Conservation (phyloP, 2,888 invertebrate genomes). For the Hirtodrosophila cameraria region DNA sequence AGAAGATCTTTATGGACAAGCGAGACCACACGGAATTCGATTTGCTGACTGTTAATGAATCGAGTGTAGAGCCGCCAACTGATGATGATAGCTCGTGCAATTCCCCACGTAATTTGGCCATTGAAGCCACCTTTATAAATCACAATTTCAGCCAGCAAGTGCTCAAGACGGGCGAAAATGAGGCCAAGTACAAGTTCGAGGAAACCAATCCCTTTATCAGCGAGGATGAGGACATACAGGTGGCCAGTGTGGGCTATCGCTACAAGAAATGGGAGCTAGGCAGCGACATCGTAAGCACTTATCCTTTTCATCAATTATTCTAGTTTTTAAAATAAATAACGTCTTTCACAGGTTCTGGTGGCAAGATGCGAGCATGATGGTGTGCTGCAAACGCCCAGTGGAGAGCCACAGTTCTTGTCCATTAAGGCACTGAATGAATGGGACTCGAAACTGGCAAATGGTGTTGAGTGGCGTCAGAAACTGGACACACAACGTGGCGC, state of each 20-base stretch:
- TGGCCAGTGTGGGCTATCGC: constrained; percentile 98
- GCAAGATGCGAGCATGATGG: constrained; percentile 99
- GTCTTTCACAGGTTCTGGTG: constrained; percentile 88
- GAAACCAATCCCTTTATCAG: constrained; percentile 96
- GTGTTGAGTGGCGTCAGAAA: constrained; percentile 99
- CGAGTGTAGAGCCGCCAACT: constrained; percentile 98
- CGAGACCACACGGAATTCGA: constrained; percentile 99
- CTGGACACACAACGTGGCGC: constrained; percentile 99
- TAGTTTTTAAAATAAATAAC: neutral
- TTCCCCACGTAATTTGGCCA: constrained; percentile 96
- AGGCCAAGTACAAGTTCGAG: constrained; percentile 94
- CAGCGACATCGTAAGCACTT: constrained; percentile 91
- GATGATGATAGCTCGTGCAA: constrained; percentile 98
- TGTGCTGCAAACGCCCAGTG: constrained; percentile 93
- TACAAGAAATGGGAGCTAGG: constrained; percentile 99
- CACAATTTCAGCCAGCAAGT: constrained; percentile 99
- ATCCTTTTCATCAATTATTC: neutral
- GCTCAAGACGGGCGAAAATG: constrained; percentile 88
- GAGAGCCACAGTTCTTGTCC: constrained; percentile 95
- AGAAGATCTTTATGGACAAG: constrained; percentile 98
- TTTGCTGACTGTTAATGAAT: constrained; percentile 98
- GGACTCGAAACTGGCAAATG: constrained; percentile 98
- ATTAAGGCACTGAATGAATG: constrained; percentile 99
- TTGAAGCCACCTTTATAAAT: constrained; percentile 99
- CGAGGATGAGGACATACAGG: constrained; percentile 96